Evolutionary conservation across 2,797 vertebrate species (phyloP), one percentile per base, ranked within the genome.

Genomic region (Melanogrammus aeglefinus): DNA sequence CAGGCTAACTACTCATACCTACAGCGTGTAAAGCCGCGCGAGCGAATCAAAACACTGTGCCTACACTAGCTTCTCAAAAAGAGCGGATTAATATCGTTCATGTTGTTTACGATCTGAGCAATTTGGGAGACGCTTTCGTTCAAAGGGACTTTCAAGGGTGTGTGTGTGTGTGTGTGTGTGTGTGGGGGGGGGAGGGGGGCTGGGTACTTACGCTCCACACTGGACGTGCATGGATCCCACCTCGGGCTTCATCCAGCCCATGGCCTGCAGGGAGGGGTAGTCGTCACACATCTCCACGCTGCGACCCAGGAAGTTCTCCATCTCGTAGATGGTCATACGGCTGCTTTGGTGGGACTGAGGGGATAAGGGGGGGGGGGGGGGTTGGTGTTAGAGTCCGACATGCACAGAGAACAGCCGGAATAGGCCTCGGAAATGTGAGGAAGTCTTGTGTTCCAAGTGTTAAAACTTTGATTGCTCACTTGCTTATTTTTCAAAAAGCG

Each of bases 171-270:
- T 5, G 44, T 3, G 44, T 13, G 2, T 13, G 44, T 13, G 29
- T 47, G 44, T 0, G 44, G 44, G 44, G 31, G 14, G 44, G 44
- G 44, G 3, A 16, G 44, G 44, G 31, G 14, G 44, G 51, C 0
- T 7, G 12, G 51, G 5, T 57, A 88, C 89, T 89, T 82, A 88
- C 89, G 87, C 81, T 24, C 88, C 88, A 29, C 86, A 80, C 85
- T 91, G 90, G 78, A 94, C 90, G 0, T 92, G 91, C 91, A 92
- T 92, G 86, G 91, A 93, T 44, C 88, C 92, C 44, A 92, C 92
- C 86, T 92, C 84, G 0, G 88, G 86, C 84, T 18, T 84, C 75
- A 84, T 83, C 88, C 90, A 94, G 77, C 90, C 91, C 89, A 91
- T 93, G 82, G 88, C 91, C 88, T 84, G 84, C 82, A 92, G 90